Conservation (phyloP, 2,113 vertebrate genomes). For the Tragelaphus strepsiceros region DNA sequence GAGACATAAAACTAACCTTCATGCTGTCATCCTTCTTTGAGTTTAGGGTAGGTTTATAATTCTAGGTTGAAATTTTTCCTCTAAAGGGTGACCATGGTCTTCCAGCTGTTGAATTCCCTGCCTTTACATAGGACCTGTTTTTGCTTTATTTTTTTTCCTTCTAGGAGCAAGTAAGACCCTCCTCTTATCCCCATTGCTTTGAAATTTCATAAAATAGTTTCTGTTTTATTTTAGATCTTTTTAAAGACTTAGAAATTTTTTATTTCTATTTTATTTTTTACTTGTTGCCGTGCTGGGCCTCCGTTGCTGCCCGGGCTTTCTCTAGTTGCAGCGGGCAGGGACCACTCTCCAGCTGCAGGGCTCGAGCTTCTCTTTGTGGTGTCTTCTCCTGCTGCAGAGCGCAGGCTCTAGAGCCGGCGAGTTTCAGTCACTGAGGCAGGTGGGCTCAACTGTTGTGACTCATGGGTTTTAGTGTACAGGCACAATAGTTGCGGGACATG, state of each 20-base stretch:
- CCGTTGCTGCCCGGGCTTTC: background rate
- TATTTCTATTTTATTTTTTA: background rate
- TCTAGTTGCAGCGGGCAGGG: background rate
- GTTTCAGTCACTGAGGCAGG: background rate
- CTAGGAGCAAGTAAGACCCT: background rate
- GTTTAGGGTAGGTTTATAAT: background rate
- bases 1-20: background rate
- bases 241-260: background rate
- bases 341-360: background rate
- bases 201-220: background rate
- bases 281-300: rapidly evolving
- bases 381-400: background rate
- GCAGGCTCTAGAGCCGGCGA: background rate
- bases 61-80: background rate
- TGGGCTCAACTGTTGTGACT: background rate
- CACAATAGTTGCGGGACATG: background rate
- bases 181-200: background rate
- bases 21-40: background rate
- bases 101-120: background rate
- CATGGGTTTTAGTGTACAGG: background rate
- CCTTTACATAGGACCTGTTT: background rate
- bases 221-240: background rate
- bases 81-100: background rate
- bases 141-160: background rate
- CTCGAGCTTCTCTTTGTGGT: rapidly evolving